Conservation (phyloP, 2,888 invertebrate species). For the Mystacides longicornis region DNA sequence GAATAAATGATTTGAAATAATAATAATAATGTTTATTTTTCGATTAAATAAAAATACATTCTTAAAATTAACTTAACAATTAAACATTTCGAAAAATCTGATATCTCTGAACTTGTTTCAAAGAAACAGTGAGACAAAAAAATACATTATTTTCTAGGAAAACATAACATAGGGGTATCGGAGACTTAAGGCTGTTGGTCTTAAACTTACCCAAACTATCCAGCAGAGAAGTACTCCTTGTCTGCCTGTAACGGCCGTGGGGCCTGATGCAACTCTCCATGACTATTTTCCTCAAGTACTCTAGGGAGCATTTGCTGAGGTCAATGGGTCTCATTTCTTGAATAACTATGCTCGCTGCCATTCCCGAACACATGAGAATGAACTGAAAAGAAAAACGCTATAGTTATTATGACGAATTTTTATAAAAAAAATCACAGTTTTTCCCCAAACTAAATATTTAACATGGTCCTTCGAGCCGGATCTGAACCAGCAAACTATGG, state of each 20-base stretch:
- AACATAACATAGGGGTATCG: neutral
- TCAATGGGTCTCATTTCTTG: conserved; percentile 4
- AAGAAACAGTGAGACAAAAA: too few relatives aligned
- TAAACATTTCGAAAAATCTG: too few relatives aligned
- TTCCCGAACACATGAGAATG: conserved; percentile 5
- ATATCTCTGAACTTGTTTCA: too few relatives aligned
- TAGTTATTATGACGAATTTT: neutral
- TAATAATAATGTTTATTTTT: too few relatives aligned
- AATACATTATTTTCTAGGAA: too few relatives aligned
- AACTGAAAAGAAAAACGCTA: neutral
- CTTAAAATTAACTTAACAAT: too few relatives aligned
- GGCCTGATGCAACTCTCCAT: conserved; percentile 17
- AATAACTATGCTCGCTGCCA: conserved; percentile 10
- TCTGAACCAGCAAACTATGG: too few relatives aligned
- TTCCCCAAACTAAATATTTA: too few relatives aligned
- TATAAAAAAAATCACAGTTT: neutral
- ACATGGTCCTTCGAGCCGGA: too few relatives aligned
- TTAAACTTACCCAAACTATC: neutral
- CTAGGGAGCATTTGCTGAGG: conserved; percentile 14
- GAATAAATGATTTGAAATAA: too few relatives aligned
- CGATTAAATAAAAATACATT: too few relatives aligned
- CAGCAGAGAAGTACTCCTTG: neutral
- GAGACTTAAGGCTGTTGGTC: neutral
- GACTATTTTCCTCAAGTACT: conserved; percentile 14
- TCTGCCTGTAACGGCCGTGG: neutral